These are phyloP conservation scores for Cirrhinus molitorella DNA, from an alignment of 2,797 vertebrate species.

Conservation along the genomic window DNA sequence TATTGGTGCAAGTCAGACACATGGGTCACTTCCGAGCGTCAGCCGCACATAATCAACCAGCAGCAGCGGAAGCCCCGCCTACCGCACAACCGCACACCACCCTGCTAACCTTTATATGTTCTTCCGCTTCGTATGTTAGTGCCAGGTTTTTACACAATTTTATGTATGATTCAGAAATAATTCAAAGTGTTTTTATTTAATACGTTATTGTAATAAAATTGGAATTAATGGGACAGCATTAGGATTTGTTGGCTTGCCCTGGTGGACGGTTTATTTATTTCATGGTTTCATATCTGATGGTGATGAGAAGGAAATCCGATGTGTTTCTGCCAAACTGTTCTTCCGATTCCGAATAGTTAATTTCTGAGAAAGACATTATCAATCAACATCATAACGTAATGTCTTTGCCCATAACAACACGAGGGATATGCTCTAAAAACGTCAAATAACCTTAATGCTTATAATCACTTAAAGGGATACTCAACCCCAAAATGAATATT, in stretches of 20 bases:
- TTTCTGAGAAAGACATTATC: neutral
- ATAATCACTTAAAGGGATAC: no score
- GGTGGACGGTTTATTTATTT: neutral
- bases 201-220: neutral
- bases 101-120: neutral
- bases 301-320: neutral
- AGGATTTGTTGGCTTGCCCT: neutral
- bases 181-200: neutral
- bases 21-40: conserved; percentile 16
- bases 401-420: neutral
- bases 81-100: conserved; percentile 2
- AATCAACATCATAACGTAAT: neutral
- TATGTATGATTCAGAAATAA: neutral
- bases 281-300: neutral
- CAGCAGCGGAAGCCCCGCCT: conserved; percentile 20
- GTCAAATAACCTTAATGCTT: neutral
- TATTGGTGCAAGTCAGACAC: conserved; percentile 25
- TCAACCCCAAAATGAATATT: no score
- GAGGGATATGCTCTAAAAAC: no score
- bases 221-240: neutral
- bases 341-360: neutral
- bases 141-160: neutral
- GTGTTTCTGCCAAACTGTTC: neutral
- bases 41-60: conserved; percentile 44
- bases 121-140: conserved; percentile 47